Conservation (phyloP, 2,888 invertebrate species). For the Andrena flavipes region DNA sequence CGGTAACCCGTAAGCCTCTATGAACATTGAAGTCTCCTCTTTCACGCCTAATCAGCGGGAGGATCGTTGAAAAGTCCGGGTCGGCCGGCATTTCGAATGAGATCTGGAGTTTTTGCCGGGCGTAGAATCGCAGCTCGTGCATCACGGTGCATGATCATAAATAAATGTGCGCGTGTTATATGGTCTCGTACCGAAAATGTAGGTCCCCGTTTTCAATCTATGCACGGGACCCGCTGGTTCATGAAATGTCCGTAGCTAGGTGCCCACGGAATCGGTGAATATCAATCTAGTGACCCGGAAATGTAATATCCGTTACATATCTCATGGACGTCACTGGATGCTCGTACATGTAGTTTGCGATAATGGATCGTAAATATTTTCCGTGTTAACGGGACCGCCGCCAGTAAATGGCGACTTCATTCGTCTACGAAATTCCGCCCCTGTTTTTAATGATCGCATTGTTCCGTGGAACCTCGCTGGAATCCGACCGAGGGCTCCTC, state of each 20-base stretch:
- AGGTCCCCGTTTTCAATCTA: constrained; percentile 35
- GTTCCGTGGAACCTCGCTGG: background rate
- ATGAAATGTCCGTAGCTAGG: constrained; percentile 49
- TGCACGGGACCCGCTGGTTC: constrained; percentile 37
- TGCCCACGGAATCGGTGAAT: constrained; percentile 58
- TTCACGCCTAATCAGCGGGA: background rate
- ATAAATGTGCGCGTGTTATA: constrained; percentile 29
- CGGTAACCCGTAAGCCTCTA: no score
- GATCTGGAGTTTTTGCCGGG: background rate
- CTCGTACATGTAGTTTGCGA: constrained; percentile 51
- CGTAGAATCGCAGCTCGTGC: constrained; percentile 22
- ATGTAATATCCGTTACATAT: constrained; percentile 70
- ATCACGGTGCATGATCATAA: constrained; percentile 24
- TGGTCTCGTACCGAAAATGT: constrained; percentile 29
- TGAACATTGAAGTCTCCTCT: no score
- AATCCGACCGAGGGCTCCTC: background rate
- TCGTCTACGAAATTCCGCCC: constrained; percentile 1
- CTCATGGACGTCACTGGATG: constrained; percentile 61
- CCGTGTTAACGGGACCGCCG: background rate
- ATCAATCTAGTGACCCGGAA: constrained; percentile 68
- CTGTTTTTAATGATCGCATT: constrained; percentile 12
- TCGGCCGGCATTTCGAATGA: background rate
- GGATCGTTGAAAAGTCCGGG: constrained; percentile 7
- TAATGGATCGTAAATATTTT: constrained; percentile 65
- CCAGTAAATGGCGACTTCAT: constrained; percentile 10